Percentiles rank a stretch among this genome's conserved stretches.
Conservation (phyloP, 2,888 invertebrate species). For the Xestobium rufovillosum region DNA sequence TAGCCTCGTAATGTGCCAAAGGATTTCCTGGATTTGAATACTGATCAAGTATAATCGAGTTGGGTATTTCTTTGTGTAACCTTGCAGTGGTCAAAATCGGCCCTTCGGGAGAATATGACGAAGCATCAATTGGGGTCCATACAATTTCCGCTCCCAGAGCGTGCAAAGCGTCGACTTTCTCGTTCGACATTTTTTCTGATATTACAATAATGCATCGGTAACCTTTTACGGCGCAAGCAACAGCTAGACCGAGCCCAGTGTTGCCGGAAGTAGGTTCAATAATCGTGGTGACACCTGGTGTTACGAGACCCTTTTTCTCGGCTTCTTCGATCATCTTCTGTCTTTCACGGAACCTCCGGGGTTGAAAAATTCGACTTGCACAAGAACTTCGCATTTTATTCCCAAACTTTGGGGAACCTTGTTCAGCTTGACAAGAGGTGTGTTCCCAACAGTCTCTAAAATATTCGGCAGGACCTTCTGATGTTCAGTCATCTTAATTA, state of each 20-base stretch:
- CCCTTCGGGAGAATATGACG: constrained; percentile 80
- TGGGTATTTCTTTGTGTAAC: too few species aligned
- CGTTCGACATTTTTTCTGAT: constrained; percentile 99
- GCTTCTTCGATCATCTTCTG: constrained; percentile 93
- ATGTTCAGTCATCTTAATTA: too few species aligned
- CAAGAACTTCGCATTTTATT: constrained; percentile 77
- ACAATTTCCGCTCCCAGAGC: constrained; percentile 94
- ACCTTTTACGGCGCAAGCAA: constrained; percentile 87
- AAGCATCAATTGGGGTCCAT: constrained; percentile 89
- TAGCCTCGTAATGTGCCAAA: too few species aligned
- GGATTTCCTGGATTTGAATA: too few species aligned
- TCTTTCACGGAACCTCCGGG: constrained; percentile 95
- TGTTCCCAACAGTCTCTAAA: too few species aligned
- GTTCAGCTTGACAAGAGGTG: constrained; percentile 73
- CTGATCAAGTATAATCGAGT: constrained; percentile 90
- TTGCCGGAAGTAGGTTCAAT: constrained; percentile 94
- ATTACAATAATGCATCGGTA: constrained; percentile 97
- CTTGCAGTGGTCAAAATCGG: too few species aligned
- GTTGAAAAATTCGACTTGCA: too few species aligned
- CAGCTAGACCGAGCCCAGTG: constrained; percentile 82
- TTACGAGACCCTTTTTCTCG: constrained; percentile 74
- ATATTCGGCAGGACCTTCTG: too few species aligned
- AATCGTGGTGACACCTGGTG: constrained; percentile 84
- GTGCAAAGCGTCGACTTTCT: constrained; percentile 85
- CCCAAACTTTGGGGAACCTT: constrained; percentile 70